Base-by-base conservation (phyloP, 1,140 invertebrate species). In the Saccostrea glomerata region DNA sequence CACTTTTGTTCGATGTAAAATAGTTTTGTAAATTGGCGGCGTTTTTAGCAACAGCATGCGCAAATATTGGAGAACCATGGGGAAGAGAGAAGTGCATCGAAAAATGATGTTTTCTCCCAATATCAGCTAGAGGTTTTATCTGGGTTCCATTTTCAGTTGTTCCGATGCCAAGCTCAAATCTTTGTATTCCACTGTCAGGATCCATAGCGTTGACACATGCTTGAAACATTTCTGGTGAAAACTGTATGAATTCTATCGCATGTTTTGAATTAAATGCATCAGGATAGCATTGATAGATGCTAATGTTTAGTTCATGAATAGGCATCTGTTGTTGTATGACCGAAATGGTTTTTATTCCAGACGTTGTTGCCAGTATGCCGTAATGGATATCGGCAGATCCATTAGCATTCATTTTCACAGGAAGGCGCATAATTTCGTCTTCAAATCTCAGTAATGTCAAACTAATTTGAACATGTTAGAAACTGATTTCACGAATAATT, bases 71-170 rank as follows among this genome's bases (percentile, higher is more conserved):
- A 73, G 66, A 73, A 13, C 66, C 66, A 73, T 73, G 66, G 66
- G 66, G 66, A 25, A 73, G 23, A 13, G 25, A 25, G 25, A 23
- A 23, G 23, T 25, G 66, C 23, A 73, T 23, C 13, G 66, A 73
- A 23, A 30, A 73, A 23, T 73, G 66, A 13, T 73, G 66, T 73
- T 30, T 73, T 11, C 25, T 25, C 12, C 66, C 66, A 73, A 73
- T 73, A 73, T 73, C 66, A 73, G n/a, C 25, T 30, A 73, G 66
- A 23, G 25, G 1, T 7, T 13, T 23, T 13, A 73, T 73, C 9
- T 73, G 66, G 23, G 66, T 73, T 73, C 66, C 66, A 30, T 73
- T 73, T 30, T 25, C 23, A 25, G 66, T 73, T 73, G 66, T 73
- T 73, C 66, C 66, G 2, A 73, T 13, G n/a, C 66, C 66, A 13